Conservation (phyloP, 2,113 vertebrate genomes). For the Phylloscopus trochiloides region DNA sequence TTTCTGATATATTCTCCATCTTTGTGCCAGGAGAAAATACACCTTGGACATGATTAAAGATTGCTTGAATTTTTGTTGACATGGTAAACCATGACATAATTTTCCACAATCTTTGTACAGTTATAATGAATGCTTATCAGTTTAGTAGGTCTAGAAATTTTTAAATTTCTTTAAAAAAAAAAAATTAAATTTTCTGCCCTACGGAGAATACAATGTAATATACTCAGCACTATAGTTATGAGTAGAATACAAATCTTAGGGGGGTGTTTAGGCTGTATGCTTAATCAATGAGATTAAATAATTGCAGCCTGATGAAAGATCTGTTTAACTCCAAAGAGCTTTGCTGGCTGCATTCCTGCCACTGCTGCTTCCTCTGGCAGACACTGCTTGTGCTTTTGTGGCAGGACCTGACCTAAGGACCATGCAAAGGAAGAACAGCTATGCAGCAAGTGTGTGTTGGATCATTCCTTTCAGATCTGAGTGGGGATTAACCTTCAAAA, state of each 20-base stretch:
- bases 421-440: not conserved
- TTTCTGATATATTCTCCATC: not conserved
- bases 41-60: not conserved
- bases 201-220: not conserved
- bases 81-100: not conserved
- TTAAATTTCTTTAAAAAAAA: not conserved
- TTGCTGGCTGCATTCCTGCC: not conserved
- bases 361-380: not conserved
- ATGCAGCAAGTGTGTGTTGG: rapidly evolving
- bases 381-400: not conserved
- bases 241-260: not conserved
- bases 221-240: not conserved
- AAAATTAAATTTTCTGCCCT: not conserved
- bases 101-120: not conserved
- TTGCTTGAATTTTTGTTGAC: not conserved
- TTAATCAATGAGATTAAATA: not conserved
- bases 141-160: not conserved
- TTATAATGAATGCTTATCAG: not conserved
- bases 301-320: not conserved
- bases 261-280: not conserved
- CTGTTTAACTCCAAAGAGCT: not conserved
- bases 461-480: not conserved
- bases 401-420: not conserved
- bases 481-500: not conserved
- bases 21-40: not conserved